Evolutionary conservation across 2,113 vertebrate species (phyloP), one percentile per base, ranked within the genome.

Genomic region (Tragelaphus imberbis): DNA sequence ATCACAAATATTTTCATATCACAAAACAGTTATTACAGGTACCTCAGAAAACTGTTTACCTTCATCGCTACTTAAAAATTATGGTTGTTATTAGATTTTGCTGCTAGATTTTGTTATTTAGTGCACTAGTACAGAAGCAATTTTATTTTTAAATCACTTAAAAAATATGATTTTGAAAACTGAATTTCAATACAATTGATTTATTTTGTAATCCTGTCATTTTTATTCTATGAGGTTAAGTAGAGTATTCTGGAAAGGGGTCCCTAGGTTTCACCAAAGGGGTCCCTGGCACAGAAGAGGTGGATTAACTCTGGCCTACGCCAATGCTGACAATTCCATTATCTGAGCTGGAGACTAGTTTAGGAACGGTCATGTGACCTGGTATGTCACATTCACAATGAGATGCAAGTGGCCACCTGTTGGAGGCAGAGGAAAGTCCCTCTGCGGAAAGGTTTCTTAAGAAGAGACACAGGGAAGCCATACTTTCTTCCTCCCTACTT

Each of bases 101-200:
- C 68, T 10, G 10, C 84, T 86, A 33, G 85, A 61, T 53, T 94
- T 75, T 89, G 30, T 65, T 88, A 88, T 92, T 88, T 86, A 93
- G 61, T 82, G 51, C 13, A n/a, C 61, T 94, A 71, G 92, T 65
- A 96, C 90, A 96, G 75, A 56, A 90, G 44, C 61, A n/a, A 59
- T 75, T 77, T 65, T 84, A 44, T 90, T 97, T 84, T 59, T 61
- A 7, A 84, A 30, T 40, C 9, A 28, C 84, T 88, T 33, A 7
- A 58, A 89, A 94, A 49, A 16, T 19, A 95, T 40, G 36, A 81
- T 84, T 97, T 95, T 81, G 59, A 92, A 94, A 95, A 75, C 27
- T n/a, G 33, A 55, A 81, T 92, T 96, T 97, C 87, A 84, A 5
- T 61, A 51, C 86, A 49, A 95, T 88, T 85, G 55, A 75, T 80